These are phyloP conservation scores for Hydropsyche tenuis DNA, from an alignment of 1,140 invertebrate genomes.

Conservation along the genomic window DNA sequence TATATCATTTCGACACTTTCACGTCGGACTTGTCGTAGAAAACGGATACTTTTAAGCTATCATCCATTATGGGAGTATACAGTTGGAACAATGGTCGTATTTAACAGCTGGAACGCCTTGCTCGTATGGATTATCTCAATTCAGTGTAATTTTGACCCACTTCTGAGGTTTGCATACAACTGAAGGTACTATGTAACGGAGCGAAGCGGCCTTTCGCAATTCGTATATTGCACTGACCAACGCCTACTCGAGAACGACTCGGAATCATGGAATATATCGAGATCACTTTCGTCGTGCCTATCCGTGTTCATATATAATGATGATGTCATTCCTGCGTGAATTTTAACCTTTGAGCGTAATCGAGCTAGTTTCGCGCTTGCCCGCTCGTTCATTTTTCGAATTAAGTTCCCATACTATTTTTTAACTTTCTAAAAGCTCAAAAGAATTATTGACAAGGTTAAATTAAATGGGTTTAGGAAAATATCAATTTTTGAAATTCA, in stretches of 20 bases:
- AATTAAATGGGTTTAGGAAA: too few species aligned
- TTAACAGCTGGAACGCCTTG: neutral
- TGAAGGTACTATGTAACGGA: conserved; percentile 29
- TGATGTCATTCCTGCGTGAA: neutral
- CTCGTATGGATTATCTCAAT: conserved; percentile 17
- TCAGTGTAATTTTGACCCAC: conserved; percentile 30
- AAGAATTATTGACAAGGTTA: too few species aligned
- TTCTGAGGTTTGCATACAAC: neutral
- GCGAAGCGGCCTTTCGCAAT: conserved; percentile 28
- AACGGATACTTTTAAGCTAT: too few species aligned
- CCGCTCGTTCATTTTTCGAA: neutral
- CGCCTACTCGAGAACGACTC: conserved; percentile 33
- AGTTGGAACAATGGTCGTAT: too few species aligned
- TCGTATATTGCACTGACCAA: conserved; percentile 35
- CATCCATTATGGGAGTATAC: too few species aligned
- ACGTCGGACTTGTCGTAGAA: neutral
- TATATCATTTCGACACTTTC: conserved; percentile 6
- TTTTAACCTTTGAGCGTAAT: neutral
- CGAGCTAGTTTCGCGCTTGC: neutral
- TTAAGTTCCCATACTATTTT: too few species aligned
- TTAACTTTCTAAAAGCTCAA: too few species aligned
- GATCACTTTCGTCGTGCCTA: conserved; percentile 28
- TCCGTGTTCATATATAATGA: neutral
- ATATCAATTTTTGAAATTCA: too few species aligned
- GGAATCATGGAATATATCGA: neutral